A percentile compares a stretch with the other conserved stretches of the same genome.
Conservation (phyloP, 1,140 invertebrate genomes). For the Zophobas morio region DNA sequence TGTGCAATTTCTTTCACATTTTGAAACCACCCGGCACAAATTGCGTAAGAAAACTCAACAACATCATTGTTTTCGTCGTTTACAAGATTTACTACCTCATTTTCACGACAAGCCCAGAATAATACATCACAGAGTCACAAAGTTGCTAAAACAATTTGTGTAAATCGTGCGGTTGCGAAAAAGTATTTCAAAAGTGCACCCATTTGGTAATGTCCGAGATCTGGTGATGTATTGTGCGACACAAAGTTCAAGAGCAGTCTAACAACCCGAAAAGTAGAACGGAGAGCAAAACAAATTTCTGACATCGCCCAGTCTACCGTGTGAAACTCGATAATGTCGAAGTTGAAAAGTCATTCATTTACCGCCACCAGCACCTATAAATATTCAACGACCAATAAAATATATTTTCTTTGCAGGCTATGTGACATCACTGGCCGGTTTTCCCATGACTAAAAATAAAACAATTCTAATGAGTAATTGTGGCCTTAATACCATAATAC, state of each 20-base stretch:
- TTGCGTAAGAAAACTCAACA: neutral
- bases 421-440: conserved; percentile 19
- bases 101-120: conserved; percentile 5
- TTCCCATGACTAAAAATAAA: conserved; percentile 20
- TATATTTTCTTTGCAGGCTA: conserved; percentile 18
- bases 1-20: neutral
- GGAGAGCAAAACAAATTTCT: conserved; percentile 1
- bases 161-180: conserved; percentile 13
- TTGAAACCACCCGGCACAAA: neutral
- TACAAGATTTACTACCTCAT: neutral
- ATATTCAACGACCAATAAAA: conserved; percentile 34
- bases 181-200: conserved; percentile 10
- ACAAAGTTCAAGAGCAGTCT: conserved; percentile 1
- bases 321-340: conserved; percentile 36
- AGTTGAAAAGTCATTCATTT: conserved; percentile 29
- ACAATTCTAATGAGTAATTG: conserved; percentile 13
- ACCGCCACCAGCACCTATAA: conserved; percentile 5
- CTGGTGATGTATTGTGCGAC: conserved; percentile 2
- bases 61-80: conserved; percentile 4
- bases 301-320: conserved; percentile 21
- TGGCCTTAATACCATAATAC: neutral
- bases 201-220: conserved; percentile 7
- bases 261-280: neutral
- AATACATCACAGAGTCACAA: neutral
- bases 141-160: conserved; percentile 2